Evolutionary conservation across 2,113 vertebrate species (phyloP), one percentile per base, ranked within the genome.

Genomic region (Zapus hudsonius): DNA sequence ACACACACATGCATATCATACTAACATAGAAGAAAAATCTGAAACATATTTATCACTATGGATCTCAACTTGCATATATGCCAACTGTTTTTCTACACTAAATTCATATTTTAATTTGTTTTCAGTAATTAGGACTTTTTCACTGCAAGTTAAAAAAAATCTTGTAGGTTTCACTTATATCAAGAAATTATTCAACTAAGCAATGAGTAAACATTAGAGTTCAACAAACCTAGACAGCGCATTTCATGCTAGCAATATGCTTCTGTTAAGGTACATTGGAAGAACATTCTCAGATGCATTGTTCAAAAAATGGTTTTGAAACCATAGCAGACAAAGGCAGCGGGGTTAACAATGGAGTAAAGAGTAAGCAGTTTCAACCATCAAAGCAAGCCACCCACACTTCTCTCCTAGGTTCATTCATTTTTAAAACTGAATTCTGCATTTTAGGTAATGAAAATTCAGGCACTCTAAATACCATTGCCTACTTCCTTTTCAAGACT

Each of bases 341-440:
- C 44, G 42, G 87, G 33, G 76, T 89, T 96, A 93, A 89, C 16
- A 69, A 22, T 78, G 6, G 44, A 86, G 76, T 75, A 59, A 88
- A 93, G 79, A 90, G 13, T 72, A 55, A 93, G 55, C 40, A 83
- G 27, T 92, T 92, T 95, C n/a, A 83, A 19, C n/a, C 88, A 73
- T 92, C 52, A 92, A 80, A 94, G 79, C 70, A 90, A 94, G 59
- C 63, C 63, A 93, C 36, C 76, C 85, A 87, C 78, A 88, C 73
- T 66, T 90, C 52, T 95, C 42, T 87, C 11, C 31, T 84, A 92
- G 42, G 20, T 57, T 86, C 88, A 96, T 91, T 90, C 83, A 91
- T 88, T 75, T 93, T 93, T 86, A 36, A 84, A 89, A 92, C 86
- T 82, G 86, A 93, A 86, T 86, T 93, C 66, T 89, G 52, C 52